Conservation (phyloP, 1,140 invertebrate genomes). For the Cyphomyrmex costatus region DNA sequence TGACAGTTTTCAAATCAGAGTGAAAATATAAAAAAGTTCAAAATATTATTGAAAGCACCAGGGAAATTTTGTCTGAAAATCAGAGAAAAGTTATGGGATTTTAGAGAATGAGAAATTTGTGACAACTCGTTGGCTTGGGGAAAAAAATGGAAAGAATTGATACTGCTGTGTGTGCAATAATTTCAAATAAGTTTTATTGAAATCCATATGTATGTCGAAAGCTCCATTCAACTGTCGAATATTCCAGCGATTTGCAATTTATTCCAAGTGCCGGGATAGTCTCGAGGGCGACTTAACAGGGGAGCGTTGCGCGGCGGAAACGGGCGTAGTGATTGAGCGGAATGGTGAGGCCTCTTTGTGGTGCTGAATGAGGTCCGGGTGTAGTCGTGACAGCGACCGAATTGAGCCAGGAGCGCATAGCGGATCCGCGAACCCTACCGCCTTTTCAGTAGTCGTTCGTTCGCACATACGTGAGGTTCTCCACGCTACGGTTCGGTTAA, state of each 20-base stretch:
- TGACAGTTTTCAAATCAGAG: too few species aligned
- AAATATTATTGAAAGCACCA: too few species aligned
- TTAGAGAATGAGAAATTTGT: too few species aligned
- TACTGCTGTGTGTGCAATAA: not conserved
- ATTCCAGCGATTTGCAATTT: slow-evolving; percentile 16
- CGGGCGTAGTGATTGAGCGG: slow-evolving; percentile 30
- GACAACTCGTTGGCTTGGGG: not conserved
- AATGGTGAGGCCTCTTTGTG: slow-evolving; percentile 64
- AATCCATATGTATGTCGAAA: not conserved
- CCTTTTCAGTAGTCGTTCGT: slow-evolving; percentile 76
- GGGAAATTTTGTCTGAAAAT: too few species aligned
- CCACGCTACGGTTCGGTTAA: not conserved
- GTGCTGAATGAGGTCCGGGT: slow-evolving; percentile 73
- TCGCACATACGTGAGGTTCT: slow-evolving; percentile 70
- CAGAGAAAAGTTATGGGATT: too few species aligned
- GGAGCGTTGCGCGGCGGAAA: slow-evolving; percentile 52
- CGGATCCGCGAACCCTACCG: slow-evolving; percentile 66
- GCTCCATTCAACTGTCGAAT: not conserved
- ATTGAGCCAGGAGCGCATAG: slow-evolving; percentile 75
- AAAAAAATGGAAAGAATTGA: not conserved
- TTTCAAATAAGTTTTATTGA: not conserved
- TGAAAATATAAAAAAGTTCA: too few species aligned
- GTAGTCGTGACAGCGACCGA: slow-evolving; percentile 71
- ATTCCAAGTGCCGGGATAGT: not conserved
- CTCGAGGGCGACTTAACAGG: slow-evolving; percentile 33